These are phyloP conservation scores for Prionailurus viverrinus DNA, from an alignment of 2,113 vertebrate species.

Conservation along the genomic window DNA sequence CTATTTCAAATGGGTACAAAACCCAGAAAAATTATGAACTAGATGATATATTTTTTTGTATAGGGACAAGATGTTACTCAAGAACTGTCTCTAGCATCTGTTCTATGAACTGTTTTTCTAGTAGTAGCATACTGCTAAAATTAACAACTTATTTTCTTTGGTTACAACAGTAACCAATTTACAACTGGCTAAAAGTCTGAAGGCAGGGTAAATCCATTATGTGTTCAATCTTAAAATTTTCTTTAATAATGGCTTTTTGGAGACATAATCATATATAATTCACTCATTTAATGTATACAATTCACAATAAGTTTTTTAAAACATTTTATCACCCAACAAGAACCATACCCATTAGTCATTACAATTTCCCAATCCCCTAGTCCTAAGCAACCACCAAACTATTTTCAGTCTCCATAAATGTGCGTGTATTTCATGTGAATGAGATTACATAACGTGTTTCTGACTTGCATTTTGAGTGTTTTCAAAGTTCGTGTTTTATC, in stretches of 20 bases:
- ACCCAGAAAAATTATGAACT: background rate
- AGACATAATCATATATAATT: background rate
- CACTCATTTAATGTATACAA: background rate
- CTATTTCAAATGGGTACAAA: background rate
- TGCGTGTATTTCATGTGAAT: background rate
- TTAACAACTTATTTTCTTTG: constrained; percentile 27
- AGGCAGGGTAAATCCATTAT: background rate
- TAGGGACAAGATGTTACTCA: background rate
- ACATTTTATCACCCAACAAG: background rate
- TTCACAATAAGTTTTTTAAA: background rate
- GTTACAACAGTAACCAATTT: background rate
- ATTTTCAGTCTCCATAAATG: background rate
- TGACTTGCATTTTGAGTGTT: background rate
- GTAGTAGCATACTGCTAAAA: background rate
- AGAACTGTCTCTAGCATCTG: background rate
- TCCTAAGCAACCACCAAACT: background rate
- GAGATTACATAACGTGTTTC: background rate
- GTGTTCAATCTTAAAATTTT: background rate
- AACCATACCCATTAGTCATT: background rate
- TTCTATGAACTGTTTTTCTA: background rate
- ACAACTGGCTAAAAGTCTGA: background rate
- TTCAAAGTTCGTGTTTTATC: constrained; percentile 5
- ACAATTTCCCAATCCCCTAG: background rate
- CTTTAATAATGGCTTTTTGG: background rate
- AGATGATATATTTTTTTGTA: background rate